Evolutionary conservation across 1,140 invertebrate genomes (phyloP).

Genomic region (Nephila pilipes): DNA sequence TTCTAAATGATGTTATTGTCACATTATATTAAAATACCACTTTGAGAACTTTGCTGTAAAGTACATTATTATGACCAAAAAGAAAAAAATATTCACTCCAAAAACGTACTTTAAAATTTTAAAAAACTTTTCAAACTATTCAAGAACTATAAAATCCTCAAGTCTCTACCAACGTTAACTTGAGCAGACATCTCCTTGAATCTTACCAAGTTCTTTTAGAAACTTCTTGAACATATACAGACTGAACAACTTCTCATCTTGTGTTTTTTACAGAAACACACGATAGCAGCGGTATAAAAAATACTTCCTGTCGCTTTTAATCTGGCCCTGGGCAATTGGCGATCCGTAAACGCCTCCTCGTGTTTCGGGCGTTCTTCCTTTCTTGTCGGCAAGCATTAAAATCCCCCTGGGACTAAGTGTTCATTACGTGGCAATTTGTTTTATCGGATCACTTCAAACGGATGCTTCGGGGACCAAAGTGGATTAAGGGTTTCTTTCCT

Average conservation of each 20-base stretch:
- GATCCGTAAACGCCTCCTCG: conserved; percentile 11
- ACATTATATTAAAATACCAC: too few species aligned
- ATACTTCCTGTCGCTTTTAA: background rate
- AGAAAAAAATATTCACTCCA: too few species aligned
- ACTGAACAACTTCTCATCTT: background rate
- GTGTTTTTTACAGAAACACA: background rate
- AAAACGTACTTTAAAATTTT: too few species aligned
- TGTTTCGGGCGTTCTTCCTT: background rate
- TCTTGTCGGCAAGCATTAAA: conserved; percentile 15
- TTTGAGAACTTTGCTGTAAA: too few species aligned
- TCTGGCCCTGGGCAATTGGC: conserved; percentile 14
- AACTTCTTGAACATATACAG: background rate
- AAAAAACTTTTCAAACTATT: too few species aligned
- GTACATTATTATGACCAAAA: too few species aligned
- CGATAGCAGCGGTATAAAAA: background rate
- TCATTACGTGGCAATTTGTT: conserved; percentile 29
- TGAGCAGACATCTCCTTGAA: too few species aligned
- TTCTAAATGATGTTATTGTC: too few species aligned
- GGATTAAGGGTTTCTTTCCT: background rate
- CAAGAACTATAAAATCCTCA: too few species aligned
- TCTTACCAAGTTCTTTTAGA: background rate
- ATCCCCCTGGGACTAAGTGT: background rate
- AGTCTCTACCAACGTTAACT: too few species aligned
- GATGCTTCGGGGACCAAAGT: background rate
- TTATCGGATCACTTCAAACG: background rate